These are phyloP conservation scores for Botia kubotai DNA, from an alignment of 2,797 vertebrate genomes.

Conservation along the genomic window DNA sequence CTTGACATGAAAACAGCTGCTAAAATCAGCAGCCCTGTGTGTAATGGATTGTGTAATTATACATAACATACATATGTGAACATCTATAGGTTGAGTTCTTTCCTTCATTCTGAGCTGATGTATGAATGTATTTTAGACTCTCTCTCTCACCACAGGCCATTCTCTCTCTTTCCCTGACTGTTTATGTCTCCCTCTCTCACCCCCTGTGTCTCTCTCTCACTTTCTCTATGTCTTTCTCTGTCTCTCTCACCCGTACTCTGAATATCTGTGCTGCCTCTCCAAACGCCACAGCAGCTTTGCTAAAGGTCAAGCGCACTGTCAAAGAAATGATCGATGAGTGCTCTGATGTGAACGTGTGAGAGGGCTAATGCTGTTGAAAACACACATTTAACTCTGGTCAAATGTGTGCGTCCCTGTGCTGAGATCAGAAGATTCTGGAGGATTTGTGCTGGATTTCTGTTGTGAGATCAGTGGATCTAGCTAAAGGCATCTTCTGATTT, in stretches of 20 bases:
- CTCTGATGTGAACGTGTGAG: neutral
- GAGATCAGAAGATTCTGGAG: neutral
- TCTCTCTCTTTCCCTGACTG: neutral
- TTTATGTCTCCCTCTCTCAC: neutral
- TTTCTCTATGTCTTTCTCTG: neutral
- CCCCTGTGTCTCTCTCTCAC: too few relatives aligned
- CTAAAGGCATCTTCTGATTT: neutral
- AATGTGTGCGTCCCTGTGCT: neutral
- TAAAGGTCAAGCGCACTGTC: constrained; percentile 17
- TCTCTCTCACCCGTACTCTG: neutral
- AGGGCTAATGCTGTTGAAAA: neutral
- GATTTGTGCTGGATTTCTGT: constrained; percentile 8
- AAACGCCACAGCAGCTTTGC: constrained; percentile 8
- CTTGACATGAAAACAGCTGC: too few relatives aligned
- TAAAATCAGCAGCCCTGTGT: too few relatives aligned
- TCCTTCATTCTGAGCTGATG: too few relatives aligned
- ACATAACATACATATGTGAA: too few relatives aligned
- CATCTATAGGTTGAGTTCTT: too few relatives aligned
- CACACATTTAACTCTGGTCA: neutral
- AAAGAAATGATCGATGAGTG: neutral
- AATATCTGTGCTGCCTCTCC: neutral
- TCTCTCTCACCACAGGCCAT: neutral
- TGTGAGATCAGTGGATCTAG: neutral
- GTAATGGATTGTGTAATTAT: too few relatives aligned
- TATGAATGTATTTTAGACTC: too few relatives aligned